A percentile compares a stretch with the other conserved stretches of the same genome.
Evolutionary conservation across 2,797 vertebrate species (phyloP).

Genomic region (Monodelphis domestica): DNA sequence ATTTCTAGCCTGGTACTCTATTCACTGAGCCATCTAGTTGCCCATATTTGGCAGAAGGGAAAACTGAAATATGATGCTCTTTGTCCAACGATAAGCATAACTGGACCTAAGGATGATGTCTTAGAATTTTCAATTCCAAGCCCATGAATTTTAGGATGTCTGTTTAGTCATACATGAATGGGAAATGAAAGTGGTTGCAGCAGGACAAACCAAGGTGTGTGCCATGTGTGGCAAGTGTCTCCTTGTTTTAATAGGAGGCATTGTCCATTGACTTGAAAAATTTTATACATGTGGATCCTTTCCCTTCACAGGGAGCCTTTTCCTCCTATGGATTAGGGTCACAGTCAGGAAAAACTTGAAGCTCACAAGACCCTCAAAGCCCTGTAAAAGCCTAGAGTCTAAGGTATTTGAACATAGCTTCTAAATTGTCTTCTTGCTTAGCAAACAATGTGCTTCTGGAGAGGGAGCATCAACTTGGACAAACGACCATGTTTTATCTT

Average conservation of each 20-base stretch:
- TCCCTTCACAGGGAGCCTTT: neutral
- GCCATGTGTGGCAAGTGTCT: neutral
- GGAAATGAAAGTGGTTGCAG: neutral
- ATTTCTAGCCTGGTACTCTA: no score
- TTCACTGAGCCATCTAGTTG: no score
- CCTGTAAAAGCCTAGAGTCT: neutral
- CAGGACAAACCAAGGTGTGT: neutral
- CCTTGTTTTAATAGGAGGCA: neutral
- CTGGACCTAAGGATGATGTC: neutral
- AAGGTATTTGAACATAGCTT: neutral
- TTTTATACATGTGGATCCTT: neutral
- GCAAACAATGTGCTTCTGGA: neutral
- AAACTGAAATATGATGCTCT: neutral
- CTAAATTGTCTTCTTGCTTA: no score
- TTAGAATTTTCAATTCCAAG: neutral
- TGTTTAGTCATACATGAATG: neutral
- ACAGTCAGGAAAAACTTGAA: neutral
- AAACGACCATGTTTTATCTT: neutral
- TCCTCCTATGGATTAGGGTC: neutral
- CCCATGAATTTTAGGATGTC: neutral
- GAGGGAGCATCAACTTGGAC: neutral
- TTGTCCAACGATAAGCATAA: neutral
- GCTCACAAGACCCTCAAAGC: neutral
- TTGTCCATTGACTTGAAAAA: neutral
- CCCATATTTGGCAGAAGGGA: neutral